Percentiles rank a stretch among this genome's conserved stretches.
phyloP scores from a whole-genome alignment of 2,888 invertebrate genomes.

The Drosophila testacea region DNA sequence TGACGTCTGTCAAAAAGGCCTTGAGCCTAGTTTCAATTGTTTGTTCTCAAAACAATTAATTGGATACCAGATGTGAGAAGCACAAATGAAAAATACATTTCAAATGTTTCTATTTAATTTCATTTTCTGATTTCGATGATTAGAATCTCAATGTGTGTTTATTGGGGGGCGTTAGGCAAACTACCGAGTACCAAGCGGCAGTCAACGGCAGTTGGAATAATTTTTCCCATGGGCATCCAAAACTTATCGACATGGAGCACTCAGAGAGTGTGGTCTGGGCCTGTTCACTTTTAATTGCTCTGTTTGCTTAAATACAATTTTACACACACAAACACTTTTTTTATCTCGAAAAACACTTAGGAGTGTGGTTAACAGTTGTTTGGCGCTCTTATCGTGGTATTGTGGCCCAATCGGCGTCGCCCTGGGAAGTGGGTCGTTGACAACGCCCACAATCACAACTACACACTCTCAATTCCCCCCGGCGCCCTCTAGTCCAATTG shows the following conservation, averaged over 20 bases:
- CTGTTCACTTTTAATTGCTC: constrained; percentile 67
- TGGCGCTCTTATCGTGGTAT: constrained; percentile 57
- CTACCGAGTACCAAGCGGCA: constrained; percentile 42
- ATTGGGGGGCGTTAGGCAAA: constrained; percentile 55
- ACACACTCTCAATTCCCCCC: constrained; percentile 6
- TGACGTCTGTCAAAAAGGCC: constrained; percentile 1
- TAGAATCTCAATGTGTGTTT: constrained; percentile 45
- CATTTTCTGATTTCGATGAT: constrained; percentile 17
- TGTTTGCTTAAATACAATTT: constrained; percentile 56
- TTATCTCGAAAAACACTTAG: constrained; percentile 70
- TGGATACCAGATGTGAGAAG: constrained; percentile 12
- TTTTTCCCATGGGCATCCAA: constrained; percentile 55
- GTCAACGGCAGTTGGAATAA: constrained; percentile 34
- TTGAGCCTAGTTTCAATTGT: background rate
- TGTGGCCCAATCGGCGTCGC: constrained; percentile 73
- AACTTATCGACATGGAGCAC: constrained; percentile 46
- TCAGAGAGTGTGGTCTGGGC: constrained; percentile 18
- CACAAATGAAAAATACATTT: background rate
- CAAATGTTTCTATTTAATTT: constrained; percentile 13
- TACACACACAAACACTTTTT: constrained; percentile 43
- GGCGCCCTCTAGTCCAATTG: background rate
- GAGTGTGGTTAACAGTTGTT: constrained; percentile 62
- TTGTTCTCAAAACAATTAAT: background rate
- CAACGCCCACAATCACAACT: constrained; percentile 59
- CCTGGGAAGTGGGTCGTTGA: constrained; percentile 78